A percentile compares a stretch with the other conserved stretches of the same genome.
phyloP scores from a whole-genome alignment of 2,797 vertebrate genomes.

The Antennarius maculatus region DNA sequence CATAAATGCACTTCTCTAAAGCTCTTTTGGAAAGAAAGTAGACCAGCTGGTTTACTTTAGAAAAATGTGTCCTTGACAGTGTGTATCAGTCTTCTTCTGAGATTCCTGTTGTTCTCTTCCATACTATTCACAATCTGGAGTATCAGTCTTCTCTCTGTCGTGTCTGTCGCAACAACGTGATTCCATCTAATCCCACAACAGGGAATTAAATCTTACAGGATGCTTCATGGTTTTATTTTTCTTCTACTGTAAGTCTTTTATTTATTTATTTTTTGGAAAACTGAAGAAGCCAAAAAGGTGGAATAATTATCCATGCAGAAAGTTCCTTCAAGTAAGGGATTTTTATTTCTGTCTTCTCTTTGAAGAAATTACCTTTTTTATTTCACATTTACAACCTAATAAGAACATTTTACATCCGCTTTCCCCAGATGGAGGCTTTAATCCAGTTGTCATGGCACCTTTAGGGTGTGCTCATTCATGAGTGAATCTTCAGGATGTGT shows the following conservation, averaged over 20 bases:
- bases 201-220: conserved; percentile 18
- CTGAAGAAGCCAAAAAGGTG: conserved; percentile 6
- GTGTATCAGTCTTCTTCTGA: background rate
- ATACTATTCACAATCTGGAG: conserved; percentile 2
- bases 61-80: conserved; percentile 4
- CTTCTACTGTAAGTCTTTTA: background rate
- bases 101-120: too few relatives aligned
- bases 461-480: background rate
- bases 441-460: background rate
- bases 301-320: conserved; percentile 25
- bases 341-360: background rate
- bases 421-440: conserved; percentile 3
- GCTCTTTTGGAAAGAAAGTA: background rate
- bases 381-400: conserved; percentile 6
- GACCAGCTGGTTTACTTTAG: background rate
- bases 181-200: background rate
- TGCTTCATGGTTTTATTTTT: conserved; percentile 31
- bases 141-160: background rate
- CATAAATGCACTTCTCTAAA: background rate
- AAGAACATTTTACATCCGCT: background rate
- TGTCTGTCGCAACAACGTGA: too few relatives aligned
- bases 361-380: conserved; percentile 13
- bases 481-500: conserved; percentile 2
- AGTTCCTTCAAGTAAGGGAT: conserved; percentile 10
- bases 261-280: too few relatives aligned